Evolutionary conservation across 2,113 vertebrate species (phyloP), one percentile per base, ranked within the genome.

Genomic region (Lycocorax pyrrhopterus): DNA sequence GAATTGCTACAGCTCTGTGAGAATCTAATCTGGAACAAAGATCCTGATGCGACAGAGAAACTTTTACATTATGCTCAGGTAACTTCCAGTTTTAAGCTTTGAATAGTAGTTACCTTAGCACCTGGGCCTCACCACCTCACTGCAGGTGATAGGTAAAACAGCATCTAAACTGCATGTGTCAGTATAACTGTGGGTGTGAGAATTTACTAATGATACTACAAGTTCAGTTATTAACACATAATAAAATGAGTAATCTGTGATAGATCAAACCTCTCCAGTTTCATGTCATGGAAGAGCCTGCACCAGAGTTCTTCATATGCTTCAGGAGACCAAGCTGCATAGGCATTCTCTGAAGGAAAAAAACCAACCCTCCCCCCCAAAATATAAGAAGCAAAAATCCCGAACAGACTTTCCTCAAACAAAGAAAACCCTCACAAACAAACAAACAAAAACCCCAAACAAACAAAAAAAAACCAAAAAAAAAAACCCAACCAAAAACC

Each of bases 1-100:
- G 98, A 99, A 20, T 98, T 99, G 79, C 98, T 99, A 27, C 93
- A 97, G 22, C 95, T 99, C 63, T 99, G 99, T 97, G 99, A 99
- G 94, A 98, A 99, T 95, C 97, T 99, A 56, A 99, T 99, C 97
- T 99, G 99, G 99, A 99, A 99, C 97, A 98, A 93, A 97, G 98
- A 99, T 47, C 96, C 98, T 5, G 99, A 99, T 3, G 99, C 99
- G 1, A 99, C 99, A 1, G 99, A 99, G 91, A 99, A 99, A 46
- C 99, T 99, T 49, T 77, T 99, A 85, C 97, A 76, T 66, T 99
- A 99, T 10, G 98, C 99, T 80, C 99, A 99, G 99, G 99, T 99
- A 97, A 80, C 29, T 87, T 87, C 3, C 21, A 43, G 3, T 89
- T 88, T 81, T 87, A 73, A 76, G 13, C 35, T 92, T 90, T 58